A percentile compares a stretch with the other conserved stretches of the same genome.
These are phyloP conservation scores for Egretta garzetta DNA, from an alignment of 2,113 vertebrate species.

Conservation along the genomic window DNA sequence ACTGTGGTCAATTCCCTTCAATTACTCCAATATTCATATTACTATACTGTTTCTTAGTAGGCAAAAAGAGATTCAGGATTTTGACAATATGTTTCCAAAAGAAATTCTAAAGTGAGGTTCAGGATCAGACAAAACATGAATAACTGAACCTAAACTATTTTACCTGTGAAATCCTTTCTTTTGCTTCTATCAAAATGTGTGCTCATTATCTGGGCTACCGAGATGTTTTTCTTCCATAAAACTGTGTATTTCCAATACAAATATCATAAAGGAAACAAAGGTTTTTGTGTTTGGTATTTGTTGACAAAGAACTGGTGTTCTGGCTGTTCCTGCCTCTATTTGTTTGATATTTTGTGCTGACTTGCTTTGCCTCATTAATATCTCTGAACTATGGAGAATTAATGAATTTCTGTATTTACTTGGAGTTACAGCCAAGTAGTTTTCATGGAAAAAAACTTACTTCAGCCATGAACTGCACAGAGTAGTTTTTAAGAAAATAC, in stretches of 20 bases:
- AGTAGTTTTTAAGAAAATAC: neutral
- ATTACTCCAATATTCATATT: neutral
- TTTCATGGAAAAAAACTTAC: neutral
- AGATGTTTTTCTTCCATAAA: neutral
- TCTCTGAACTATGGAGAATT: neutral
- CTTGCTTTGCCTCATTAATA: neutral
- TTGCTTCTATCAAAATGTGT: neutral
- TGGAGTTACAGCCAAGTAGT: neutral
- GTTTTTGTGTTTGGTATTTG: accelerated
- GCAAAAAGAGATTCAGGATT: neutral
- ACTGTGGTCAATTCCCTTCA: neutral
- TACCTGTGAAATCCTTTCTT: neutral
- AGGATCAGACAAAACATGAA: neutral
- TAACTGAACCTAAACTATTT: neutral
- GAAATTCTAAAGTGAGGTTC: neutral
- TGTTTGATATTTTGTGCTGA: neutral
- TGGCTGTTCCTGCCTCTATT: neutral
- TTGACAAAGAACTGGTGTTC: neutral
- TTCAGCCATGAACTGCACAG: neutral
- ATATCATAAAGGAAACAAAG: neutral
- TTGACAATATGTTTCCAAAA: neutral
- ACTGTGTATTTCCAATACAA: neutral
- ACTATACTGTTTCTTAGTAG: neutral
- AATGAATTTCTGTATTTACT: neutral
- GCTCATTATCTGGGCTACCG: neutral